Base-by-base conservation (phyloP, 2,888 invertebrate genomes). In the Oeneis ivallda region DNA sequence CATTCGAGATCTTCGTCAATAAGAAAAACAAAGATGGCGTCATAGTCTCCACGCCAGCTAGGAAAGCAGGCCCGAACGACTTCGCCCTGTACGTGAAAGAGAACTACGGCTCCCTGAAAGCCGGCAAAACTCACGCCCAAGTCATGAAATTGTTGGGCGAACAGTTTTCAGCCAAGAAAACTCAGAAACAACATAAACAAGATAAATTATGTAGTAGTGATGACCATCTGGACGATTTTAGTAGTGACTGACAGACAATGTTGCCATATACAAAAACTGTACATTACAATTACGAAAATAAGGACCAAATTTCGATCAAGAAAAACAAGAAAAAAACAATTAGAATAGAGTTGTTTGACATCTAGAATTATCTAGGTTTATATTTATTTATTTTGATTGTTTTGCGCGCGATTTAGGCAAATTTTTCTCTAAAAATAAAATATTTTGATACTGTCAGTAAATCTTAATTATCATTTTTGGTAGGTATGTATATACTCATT, bases 61-160 rank as follows among this genome's bases (percentile, higher is more conserved):
- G 93, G 0, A 89, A 92, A 8, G 85, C 84, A 0, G 89, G 92
- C 32, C 89, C 93, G 0, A 93, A 93, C 41, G 94, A 92, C 5
- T 96, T 96, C 81, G 95, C 96, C 0, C 79, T 93, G 9, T 96
- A 93, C 76, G 95, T 96, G 0, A 95, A 96, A 77, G 93, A 96
- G 67, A 94, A 96, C 82, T 96, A 96, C 74, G 91, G 92, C 0
- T 75, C 77, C 0, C 82, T 93, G 0, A 93, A 93, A 74, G 86
- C 92, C 17, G 89, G 91, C 10, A 80, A 86, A 47, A 93, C 92
- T 52, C 96, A 96, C 75, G 95, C 93, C 0, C 95, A 96, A 62
- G 94, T 96, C 0, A 97, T 97, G 96, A 95, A 95, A 77, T 73
- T 94, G 54, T 86, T 96, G 43, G 94, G 96, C 32, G 93, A 94